Conservation (phyloP, 2,113 vertebrate genomes). For the Anoplopoma fimbria region DNA sequence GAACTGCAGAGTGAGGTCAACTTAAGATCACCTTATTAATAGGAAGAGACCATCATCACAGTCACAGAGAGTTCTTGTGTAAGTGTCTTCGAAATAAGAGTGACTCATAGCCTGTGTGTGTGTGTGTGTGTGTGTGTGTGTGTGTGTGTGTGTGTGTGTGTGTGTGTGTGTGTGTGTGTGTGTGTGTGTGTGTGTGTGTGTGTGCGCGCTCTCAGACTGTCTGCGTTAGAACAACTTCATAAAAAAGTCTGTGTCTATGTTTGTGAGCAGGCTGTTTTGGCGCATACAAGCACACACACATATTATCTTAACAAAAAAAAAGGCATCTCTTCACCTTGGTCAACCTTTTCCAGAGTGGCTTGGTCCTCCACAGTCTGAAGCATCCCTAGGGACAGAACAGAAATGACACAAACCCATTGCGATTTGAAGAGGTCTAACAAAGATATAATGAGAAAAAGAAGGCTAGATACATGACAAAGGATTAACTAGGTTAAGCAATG, state of each 20-base stretch:
- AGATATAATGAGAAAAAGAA: neutral
- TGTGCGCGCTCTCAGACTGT: neutral
- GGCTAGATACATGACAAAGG: neutral
- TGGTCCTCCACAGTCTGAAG: conserved; percentile 85
- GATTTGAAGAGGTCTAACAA: neutral
- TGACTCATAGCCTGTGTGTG: neutral
- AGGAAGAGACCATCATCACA: neutral
- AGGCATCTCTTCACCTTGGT: conserved; percentile 86
- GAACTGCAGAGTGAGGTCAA: neutral
- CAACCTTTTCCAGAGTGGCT: conserved; percentile 81
- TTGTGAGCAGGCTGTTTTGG: neutral
- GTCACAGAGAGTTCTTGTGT: neutral
- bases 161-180: neutral
- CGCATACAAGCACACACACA: neutral
- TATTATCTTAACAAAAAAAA: conserved; percentile 26
- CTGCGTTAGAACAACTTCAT: conserved; percentile 1
- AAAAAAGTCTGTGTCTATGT: neutral
- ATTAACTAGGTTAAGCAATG: neutral
- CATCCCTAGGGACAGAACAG: conserved; percentile 79
- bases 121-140: neutral
- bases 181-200: neutral
- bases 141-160: neutral
- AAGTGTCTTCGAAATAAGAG: neutral
- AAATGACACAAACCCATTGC: conserved; percentile 12
- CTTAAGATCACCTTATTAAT: conserved; percentile 18